Evolutionary conservation across 1,140 invertebrate genomes (phyloP), one percentile per base, ranked within the genome.

Genomic region (Philopotamus ludificatus): DNA sequence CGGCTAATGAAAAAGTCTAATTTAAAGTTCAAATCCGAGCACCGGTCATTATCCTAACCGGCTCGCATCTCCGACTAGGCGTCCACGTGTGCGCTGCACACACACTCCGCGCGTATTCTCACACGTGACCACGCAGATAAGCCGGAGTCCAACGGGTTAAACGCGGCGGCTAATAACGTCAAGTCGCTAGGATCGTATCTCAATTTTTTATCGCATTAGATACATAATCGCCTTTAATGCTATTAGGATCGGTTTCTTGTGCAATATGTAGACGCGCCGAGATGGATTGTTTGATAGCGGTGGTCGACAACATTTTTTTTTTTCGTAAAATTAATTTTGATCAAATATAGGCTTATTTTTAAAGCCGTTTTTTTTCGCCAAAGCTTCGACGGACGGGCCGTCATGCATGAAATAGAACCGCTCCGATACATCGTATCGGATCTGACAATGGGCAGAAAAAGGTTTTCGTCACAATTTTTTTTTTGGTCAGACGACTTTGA

Each of bases 81-180:
- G 12, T 7, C 28, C 4, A 34, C 4, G 12, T 34, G 28, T 34
- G 28, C n/a, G n/a, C n/a, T n/a, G n/a, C n/a, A n/a, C n/a, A n/a
- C n/a, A n/a, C n/a, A n/a, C n/a, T n/a, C n/a, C n/a, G n/a, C n/a
- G 28, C 4, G 28, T 7, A 7, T 34, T 34, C 12, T 34, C 12
- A 7, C 28, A 34, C 28, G 12, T 12, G 28, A 34, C 4, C 28
- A 7, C 12, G 12, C 4, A 34, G 28, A 12, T 12, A 4, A 34
- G 28, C 28, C 16, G 47, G 2, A 18, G 47, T 15, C 47, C 21
- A 49, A 49, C 20, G 47, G 22, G 47, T 49, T 15, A 49, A 49
- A 21, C 20, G 22, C 47, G 47, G n/a, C 47, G 47, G 47, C 47
- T 49, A 49, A 49, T 49, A 49, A 49, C 15, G 22, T 49, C 22